Evolutionary conservation across 2,888 invertebrate species (phyloP).

Genomic region (Diabrotica balteata): DNA sequence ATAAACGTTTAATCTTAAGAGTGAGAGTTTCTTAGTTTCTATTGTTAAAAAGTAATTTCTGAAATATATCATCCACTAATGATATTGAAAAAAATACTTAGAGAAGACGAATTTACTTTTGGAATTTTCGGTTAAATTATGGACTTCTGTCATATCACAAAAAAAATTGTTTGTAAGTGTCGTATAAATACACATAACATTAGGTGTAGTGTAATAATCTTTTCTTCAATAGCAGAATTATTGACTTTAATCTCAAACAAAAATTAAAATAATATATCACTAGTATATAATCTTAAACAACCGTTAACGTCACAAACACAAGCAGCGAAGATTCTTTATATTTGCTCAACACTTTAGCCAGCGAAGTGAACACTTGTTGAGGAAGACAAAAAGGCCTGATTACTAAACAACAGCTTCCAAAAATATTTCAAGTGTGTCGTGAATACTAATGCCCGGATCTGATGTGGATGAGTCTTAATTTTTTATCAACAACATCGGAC

Average conservation of each 20-base stretch:
- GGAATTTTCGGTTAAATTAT: too few species aligned
- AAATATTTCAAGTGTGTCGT: constrained; percentile 21
- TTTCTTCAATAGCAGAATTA: too few species aligned
- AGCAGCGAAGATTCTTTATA: constrained; percentile 4
- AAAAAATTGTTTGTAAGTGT: too few species aligned
- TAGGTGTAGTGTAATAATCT: too few species aligned
- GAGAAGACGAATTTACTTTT: too few species aligned
- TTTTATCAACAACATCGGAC: constrained; percentile 16
- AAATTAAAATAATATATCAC: constrained; percentile 7
- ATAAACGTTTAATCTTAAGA: too few species aligned
- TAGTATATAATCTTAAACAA: constrained; percentile 1
- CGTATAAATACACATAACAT: too few species aligned
- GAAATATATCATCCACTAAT: too few species aligned
- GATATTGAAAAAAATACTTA: too few species aligned
- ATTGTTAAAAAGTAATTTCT: too few species aligned
- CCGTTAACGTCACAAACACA: constrained; percentile 11
- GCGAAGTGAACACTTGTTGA: constrained; percentile 9
- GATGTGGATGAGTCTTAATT: constrained; percentile 16
- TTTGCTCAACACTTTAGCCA: constrained; percentile 9
- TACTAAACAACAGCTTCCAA: constrained; percentile 20
- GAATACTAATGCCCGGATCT: constrained; percentile 24
- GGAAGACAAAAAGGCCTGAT: constrained; percentile 22
- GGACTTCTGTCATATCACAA: too few species aligned
- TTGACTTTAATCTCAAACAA: background rate
- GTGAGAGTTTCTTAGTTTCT: too few species aligned